Evolutionary conservation across 37 sponge, comb jelly and placozoan genomes (phyloP).

Genomic region (Bolinopsis microptera): DNA sequence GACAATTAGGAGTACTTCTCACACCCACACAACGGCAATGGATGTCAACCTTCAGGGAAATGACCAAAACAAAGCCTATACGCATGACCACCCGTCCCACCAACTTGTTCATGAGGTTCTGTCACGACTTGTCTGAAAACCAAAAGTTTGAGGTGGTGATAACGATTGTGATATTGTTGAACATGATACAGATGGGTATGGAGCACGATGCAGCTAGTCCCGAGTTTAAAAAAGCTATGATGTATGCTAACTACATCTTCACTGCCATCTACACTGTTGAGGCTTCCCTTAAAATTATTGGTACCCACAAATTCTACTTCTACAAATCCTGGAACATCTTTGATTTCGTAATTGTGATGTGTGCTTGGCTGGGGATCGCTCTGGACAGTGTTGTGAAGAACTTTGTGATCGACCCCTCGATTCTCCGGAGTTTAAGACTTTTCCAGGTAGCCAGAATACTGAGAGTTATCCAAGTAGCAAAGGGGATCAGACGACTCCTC

Average conservation of each 20-base stretch:
- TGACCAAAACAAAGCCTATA: constrained; percentile 48
- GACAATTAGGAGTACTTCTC: constrained; percentile 22
- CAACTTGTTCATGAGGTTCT: constrained; percentile 15
- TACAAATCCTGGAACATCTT: constrained; percentile 62
- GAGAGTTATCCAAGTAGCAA: constrained; percentile 44
- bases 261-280: constrained; percentile 63
- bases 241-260: constrained; percentile 18
- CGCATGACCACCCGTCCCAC: background rate
- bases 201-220: background rate
- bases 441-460: constrained; percentile 42
- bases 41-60: constrained; percentile 39
- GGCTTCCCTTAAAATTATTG: constrained; percentile 63
- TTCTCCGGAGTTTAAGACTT: constrained; percentile 32
- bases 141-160: constrained; percentile 55
- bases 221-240: background rate
- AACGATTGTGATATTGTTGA: constrained; percentile 43
- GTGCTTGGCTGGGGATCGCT: constrained; percentile 36
- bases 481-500: constrained; percentile 52
- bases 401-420: constrained; percentile 46
- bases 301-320: constrained; percentile 51
- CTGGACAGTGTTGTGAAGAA: background rate
- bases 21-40: constrained; percentile 16
- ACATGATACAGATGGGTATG: constrained; percentile 44
- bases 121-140: constrained; percentile 60
- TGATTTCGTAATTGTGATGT: constrained; percentile 59